Base-by-base conservation (phyloP, 2,113 vertebrate genomes). In the Plotosus lineatus region DNA sequence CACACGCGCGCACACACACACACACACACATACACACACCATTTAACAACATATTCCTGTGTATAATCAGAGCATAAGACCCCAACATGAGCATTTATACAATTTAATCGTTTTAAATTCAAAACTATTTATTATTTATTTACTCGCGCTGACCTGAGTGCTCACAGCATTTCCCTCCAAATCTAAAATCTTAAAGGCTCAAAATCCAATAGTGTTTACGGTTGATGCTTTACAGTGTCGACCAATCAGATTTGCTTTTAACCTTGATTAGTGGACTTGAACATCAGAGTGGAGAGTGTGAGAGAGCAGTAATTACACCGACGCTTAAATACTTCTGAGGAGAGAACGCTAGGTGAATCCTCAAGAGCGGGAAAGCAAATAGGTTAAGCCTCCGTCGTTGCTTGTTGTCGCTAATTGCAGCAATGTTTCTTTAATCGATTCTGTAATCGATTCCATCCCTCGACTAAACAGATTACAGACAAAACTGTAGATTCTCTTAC, bases 181-280 rank as follows among this genome's bases (percentile, higher is more conserved):
- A n/a, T n/a, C 36, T 63, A 46, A 28, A 60, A 77, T 10, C 14
- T 46, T 33, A 55, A 48, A 60, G 33, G 31, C 26, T 23, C 38
- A 68, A 71, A 66, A 81, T 74, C 58, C 75, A 38, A 55, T 38
- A 78, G 48, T 44, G 60, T 48, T 63, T 40, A 50, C 14, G 2
- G 40, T 23, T 15, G 33, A 10, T 53, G 55, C 48, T 69, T 63
- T 61, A 28, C 48, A 79, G 46, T n/a, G 44, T 14, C 46, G 42
- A 33, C 42, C 84, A 26, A 76, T 79, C 15, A 40, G 74, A 63
- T 48, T 63, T 71, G 71, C 51, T 76, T 79, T 76, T 36, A 76
- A 51, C 58, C 66, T 68, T 83, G 55, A 81, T 83, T 75, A 77
- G 71, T 51, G 51, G 75, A 46, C 76, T 61, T 55, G 48, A 56